A percentile compares a stretch with the other conserved stretches of the same genome.
phyloP scores from a whole-genome alignment of 1,140 invertebrate species.

The Zaprionus nigranus region DNA sequence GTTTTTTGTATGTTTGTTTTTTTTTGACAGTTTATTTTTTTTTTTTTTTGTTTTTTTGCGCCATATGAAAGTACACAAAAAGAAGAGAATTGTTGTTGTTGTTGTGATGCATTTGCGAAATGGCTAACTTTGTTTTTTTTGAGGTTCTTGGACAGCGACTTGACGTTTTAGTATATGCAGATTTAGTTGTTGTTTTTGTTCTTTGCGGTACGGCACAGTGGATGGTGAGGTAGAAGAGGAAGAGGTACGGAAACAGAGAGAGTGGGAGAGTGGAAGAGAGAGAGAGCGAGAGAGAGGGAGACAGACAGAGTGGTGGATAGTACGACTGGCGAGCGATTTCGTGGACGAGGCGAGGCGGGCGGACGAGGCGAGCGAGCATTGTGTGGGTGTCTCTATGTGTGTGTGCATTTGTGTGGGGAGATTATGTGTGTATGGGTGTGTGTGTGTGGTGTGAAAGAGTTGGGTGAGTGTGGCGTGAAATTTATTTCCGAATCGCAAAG shows the following conservation, averaged over 20 bases:
- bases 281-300: slow-evolving; percentile 27
- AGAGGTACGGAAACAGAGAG: slow-evolving; percentile 44
- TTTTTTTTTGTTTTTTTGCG: slow-evolving; percentile 33
- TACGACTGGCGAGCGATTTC: slow-evolving; percentile 41
- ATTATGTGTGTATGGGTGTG: slow-evolving; percentile 1
- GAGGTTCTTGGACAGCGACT: slow-evolving; percentile 63
- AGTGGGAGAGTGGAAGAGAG: slow-evolving; percentile 30
- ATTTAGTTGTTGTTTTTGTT: slow-evolving; percentile 42
- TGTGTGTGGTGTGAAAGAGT: slow-evolving; percentile 17
- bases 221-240: slow-evolving; percentile 5
- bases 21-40: slow-evolving; percentile 31
- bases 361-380: slow-evolving; percentile 62
- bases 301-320: slow-evolving; percentile 31
- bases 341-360: slow-evolving; percentile 48
- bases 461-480: slow-evolving; percentile 59
- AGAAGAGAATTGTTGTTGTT: slow-evolving; percentile 48
- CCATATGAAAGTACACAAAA: slow-evolving; percentile 70
- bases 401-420: slow-evolving; percentile 19
- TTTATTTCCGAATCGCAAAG: slow-evolving; percentile 41
- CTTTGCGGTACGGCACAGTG: slow-evolving; percentile 45
- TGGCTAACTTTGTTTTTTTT: slow-evolving; percentile 56
- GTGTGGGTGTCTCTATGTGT: slow-evolving; percentile 21
- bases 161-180: slow-evolving; percentile 78
- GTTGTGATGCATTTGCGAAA: slow-evolving; percentile 74
- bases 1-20: slow-evolving; percentile 29